These are phyloP conservation scores for Silurus glanis DNA, from an alignment of 2,113 vertebrate genomes.

Conservation along the genomic window DNA sequence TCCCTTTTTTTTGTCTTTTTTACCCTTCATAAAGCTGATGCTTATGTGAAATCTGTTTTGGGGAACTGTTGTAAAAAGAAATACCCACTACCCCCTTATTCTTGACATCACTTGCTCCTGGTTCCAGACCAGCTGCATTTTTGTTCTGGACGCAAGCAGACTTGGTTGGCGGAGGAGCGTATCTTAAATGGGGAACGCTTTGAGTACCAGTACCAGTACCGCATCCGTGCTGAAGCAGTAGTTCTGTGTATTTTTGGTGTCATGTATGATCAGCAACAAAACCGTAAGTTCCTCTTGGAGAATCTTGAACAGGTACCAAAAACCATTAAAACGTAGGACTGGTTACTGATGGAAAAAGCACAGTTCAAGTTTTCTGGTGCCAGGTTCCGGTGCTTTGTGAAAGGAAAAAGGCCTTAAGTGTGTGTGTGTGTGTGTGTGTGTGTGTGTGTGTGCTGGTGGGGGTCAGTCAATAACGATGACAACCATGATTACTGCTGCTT, in stretches of 20 bases:
- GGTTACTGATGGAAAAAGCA: constrained; percentile 7
- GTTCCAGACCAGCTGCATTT: neutral
- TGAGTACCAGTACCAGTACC: neutral
- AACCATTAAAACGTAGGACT: neutral
- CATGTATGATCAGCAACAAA: neutral
- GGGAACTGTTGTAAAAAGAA: neutral
- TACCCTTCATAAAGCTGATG: neutral
- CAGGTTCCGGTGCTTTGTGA: constrained; percentile 8
- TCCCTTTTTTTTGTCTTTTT: neutral
- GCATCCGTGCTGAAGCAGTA: neutral
- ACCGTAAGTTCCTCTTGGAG: neutral
- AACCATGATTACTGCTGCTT: constrained; percentile 51
- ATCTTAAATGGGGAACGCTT: neutral
- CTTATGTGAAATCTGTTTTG: too few species aligned
- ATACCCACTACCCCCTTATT: neutral
- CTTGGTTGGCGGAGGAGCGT: neutral
- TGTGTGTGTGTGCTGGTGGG: constrained; percentile 48
- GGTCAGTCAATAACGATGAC: constrained; percentile 48
- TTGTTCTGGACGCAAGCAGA: neutral
- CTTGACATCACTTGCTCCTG: neutral
- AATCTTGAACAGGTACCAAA: constrained; percentile 1
- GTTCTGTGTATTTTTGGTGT: neutral
- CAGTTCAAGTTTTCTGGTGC: neutral
- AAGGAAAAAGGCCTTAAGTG: constrained; percentile 9
- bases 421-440: constrained; percentile 33